A percentile compares a stretch with the other conserved stretches of the same genome.
phyloP scores from a whole-genome alignment of 2,888 invertebrate genomes.

The Agrypnus murinus region DNA sequence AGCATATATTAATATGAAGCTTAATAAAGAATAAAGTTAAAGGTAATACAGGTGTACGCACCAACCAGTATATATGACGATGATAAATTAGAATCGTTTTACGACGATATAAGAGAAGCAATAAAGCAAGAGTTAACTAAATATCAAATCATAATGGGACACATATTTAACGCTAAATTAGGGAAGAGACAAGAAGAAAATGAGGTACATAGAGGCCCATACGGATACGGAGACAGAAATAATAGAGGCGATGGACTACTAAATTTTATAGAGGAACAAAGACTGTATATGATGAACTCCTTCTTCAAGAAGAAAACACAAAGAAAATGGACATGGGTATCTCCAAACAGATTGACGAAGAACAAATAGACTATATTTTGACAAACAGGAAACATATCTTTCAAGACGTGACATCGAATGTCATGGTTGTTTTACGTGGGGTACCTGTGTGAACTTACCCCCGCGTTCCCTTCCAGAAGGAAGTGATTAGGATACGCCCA shows the following conservation, averaged over 20 bases:
- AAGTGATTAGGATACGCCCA: no score
- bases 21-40: constrained; percentile 3
- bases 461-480: no score
- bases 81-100: background rate
- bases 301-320: no score
- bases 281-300: constrained; percentile 3
- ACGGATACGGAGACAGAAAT: background rate
- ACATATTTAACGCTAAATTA: constrained; percentile 1
- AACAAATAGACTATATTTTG: constrained; percentile 18
- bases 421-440: no score
- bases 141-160: background rate
- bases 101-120: background rate
- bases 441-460: no score
- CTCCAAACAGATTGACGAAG: background rate
- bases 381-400: no score
- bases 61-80: background rate
- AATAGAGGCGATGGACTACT: background rate
- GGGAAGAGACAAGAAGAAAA: background rate
- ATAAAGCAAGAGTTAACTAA: background rate
- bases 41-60: background rate
- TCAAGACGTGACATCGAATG: no score
- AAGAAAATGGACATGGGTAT: constrained; percentile 16
- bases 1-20: constrained; percentile 1
- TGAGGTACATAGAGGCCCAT: background rate
- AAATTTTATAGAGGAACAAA: background rate